phyloP scores from a whole-genome alignment of 2,888 invertebrate species.

The Rhabditophanes sp. region DNA sequence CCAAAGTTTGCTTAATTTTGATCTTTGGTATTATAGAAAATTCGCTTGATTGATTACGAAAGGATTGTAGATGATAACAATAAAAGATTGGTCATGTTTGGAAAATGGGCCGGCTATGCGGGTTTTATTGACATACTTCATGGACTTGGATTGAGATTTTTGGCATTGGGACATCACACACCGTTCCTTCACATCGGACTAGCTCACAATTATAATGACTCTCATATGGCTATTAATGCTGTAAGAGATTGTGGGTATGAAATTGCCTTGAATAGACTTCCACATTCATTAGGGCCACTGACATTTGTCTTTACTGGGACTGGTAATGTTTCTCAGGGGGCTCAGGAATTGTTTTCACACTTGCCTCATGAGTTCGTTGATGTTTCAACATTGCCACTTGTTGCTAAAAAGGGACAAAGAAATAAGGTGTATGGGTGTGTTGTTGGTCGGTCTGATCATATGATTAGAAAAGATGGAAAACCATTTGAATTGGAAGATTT shows the following conservation, averaged over 20 bases:
- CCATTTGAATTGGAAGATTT: conserved; percentile 77
- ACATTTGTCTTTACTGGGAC: conserved; percentile 95
- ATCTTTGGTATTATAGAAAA: conserved; percentile 54
- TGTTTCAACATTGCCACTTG: conserved; percentile 79
- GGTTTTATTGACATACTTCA: conserved; percentile 97
- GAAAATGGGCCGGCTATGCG: conserved; percentile 91
- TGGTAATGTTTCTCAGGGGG: conserved; percentile 76
- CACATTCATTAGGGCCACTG: conserved; percentile 85
- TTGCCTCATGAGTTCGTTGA: conserved; percentile 92
- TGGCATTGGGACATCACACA: conserved; percentile 93
- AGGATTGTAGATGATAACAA: conserved; percentile 76
- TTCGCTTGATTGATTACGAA: conserved; percentile 89
- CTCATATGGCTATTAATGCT: conserved; percentile 89
- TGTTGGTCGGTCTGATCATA: conserved; percentile 77
- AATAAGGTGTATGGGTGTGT: conserved; percentile 92
- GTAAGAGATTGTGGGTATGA: conserved; percentile 98
- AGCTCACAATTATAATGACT: conserved; percentile 92
- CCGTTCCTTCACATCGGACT: conserved; percentile 98
- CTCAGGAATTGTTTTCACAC: conserved; percentile 69
- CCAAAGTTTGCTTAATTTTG: neutral
- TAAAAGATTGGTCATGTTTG: conserved; percentile 85
- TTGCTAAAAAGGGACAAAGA: conserved; percentile 85
- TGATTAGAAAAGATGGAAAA: conserved; percentile 68
- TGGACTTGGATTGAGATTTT: conserved; percentile 74
- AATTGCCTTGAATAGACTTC: conserved; percentile 84